A percentile compares a stretch with the other conserved stretches of the same genome.
These are phyloP conservation scores for Pterocles orientalis DNA, from an alignment of 2,113 vertebrate genomes.

Conservation along the genomic window DNA sequence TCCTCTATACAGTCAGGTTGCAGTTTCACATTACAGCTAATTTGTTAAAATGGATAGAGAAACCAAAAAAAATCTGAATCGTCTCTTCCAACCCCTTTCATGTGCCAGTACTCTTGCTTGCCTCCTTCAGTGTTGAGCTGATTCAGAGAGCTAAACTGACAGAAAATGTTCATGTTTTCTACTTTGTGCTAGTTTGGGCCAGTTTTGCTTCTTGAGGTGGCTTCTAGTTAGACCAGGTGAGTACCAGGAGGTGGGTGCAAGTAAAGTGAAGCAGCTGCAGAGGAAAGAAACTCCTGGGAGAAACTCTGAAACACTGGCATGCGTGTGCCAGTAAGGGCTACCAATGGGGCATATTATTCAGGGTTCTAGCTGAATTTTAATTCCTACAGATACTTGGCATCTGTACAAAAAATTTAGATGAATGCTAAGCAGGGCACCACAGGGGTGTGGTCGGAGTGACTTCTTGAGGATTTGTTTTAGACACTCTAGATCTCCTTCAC, in stretches of 20 bases:
- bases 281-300: background rate
- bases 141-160: background rate
- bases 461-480: background rate
- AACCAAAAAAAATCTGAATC: background rate
- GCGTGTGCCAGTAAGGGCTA: background rate
- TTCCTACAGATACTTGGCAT: background rate
- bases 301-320: background rate
- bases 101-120: background rate
- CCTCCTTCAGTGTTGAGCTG: background rate
- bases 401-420: background rate
- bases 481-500: background rate
- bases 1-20: background rate
- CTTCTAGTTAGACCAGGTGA: background rate
- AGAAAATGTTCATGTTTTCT: background rate
- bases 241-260: background rate
- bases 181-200: background rate
- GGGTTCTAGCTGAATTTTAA: background rate
- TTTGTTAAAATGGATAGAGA: background rate
- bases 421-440: background rate
- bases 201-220: background rate
- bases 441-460: background rate
- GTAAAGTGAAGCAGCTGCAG: background rate
- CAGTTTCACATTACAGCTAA: background rate
- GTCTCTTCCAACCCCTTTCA: background rate
- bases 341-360: background rate